Evolutionary conservation across 2,888 invertebrate species (phyloP).

Genomic region (Drosophila mercatorum): DNA sequence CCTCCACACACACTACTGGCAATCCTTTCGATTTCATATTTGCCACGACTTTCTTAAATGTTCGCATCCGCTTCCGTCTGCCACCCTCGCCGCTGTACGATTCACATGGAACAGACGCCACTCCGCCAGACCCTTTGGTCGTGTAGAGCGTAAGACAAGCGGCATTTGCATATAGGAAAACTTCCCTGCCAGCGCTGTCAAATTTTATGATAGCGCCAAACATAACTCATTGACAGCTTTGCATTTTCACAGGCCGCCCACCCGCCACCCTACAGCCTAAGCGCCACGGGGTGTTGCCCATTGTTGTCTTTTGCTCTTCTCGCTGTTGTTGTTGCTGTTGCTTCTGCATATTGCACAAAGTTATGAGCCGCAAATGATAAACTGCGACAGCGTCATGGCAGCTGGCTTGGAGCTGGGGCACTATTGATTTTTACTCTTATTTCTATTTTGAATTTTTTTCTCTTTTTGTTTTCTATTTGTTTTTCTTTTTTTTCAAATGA

Average conservation of each 20-base stretch:
- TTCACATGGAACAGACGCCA: not conserved
- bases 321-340: constrained; percentile 21
- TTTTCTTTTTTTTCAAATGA: constrained; percentile 21
- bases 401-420: constrained; percentile 8
- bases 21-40: constrained; percentile 68
- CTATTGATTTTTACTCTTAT: constrained; percentile 65
- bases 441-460: constrained; percentile 17
- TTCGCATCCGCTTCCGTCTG: constrained; percentile 61
- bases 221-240: constrained; percentile 81
- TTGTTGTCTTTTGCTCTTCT: constrained; percentile 10
- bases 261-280: not conserved
- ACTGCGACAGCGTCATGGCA: constrained; percentile 47
- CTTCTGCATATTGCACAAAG: constrained; percentile 80
- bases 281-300: constrained; percentile 44
- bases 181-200: constrained; percentile 69
- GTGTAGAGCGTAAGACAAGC: constrained; percentile 28
- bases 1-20: constrained; percentile 2
- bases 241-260: constrained; percentile 72
- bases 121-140: not conserved
- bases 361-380: constrained; percentile 81
- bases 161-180: constrained; percentile 75
- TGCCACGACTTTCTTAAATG: constrained; percentile 69
- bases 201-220: constrained; percentile 82
- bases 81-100: constrained; percentile 33
- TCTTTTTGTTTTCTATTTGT: not conserved